A percentile compares a stretch with the other conserved stretches of the same genome.
phyloP scores from a whole-genome alignment of 2,113 vertebrate genomes.

The Ammodytes dubius region DNA sequence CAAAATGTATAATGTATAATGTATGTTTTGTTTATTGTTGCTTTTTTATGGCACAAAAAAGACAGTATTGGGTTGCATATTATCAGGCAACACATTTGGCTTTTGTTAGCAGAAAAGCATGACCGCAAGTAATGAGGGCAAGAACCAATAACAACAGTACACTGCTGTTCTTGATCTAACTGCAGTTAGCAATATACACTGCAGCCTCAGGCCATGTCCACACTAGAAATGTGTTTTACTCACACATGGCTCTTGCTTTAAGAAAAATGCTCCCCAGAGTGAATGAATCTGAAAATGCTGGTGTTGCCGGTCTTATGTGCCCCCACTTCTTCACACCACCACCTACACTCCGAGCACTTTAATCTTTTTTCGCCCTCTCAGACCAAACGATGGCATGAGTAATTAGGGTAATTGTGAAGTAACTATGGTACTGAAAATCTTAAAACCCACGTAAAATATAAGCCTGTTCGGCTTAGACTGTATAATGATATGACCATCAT shows the following conservation, averaged over 20 bases:
- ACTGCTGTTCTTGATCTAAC: constrained; percentile 50
- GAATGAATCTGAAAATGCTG: constrained; percentile 41
- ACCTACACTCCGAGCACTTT: constrained; percentile 41
- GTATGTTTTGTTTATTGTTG: not conserved
- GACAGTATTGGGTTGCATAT: constrained; percentile 6
- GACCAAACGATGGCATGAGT: constrained; percentile 44
- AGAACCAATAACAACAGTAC: constrained; percentile 51
- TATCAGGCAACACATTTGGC: constrained; percentile 33
- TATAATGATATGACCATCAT: constrained; percentile 32
- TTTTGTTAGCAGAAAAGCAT: constrained; percentile 36
- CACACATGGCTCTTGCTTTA: constrained; percentile 38
- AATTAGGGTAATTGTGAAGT: constrained; percentile 64
- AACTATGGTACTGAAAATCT: constrained; percentile 31
- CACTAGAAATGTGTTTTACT: constrained; percentile 19
- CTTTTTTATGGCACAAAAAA: not conserved
- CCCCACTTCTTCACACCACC: constrained; percentile 33
- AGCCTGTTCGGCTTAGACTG: constrained; percentile 4
- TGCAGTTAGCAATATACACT: constrained; percentile 49
- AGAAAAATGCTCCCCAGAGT: constrained; percentile 53
- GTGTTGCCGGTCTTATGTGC: constrained; percentile 18
- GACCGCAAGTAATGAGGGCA: constrained; percentile 41
- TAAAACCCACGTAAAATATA: constrained; percentile 39
- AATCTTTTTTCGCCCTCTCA: constrained; percentile 33
- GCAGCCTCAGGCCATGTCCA: constrained; percentile 41
- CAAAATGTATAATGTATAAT: not conserved